Percentiles rank a stretch among this genome's conserved stretches.
These are phyloP conservation scores for Aphelenchoides fujianensis DNA, from an alignment of 1,140 invertebrate species.

Conservation along the genomic window DNA sequence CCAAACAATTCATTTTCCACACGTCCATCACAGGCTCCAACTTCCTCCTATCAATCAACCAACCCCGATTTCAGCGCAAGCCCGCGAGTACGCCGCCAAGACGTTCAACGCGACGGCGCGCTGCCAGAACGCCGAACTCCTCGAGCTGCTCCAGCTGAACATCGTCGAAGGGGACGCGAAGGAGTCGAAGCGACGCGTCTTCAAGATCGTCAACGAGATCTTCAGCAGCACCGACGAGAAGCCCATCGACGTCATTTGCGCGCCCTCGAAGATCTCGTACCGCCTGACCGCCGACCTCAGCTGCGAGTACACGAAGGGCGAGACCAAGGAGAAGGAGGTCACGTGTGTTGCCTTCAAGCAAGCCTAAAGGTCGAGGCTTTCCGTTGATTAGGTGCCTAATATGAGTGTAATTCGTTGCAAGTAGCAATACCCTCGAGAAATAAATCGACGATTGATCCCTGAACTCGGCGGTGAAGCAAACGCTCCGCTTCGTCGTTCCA, in stretches of 20 bases:
- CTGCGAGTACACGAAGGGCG: neutral
- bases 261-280: neutral
- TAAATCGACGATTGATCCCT: no score
- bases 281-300: neutral
- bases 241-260: neutral
- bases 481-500: no score
- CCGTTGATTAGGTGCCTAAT: no score
- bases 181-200: neutral
- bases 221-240: neutral
- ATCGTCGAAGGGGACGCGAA: neutral
- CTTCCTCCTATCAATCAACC: neutral
- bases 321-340: no score
- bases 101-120: neutral
- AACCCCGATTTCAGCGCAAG: neutral
- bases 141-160: neutral
- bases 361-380: neutral
- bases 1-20: no score
- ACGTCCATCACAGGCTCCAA: no score
- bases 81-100: neutral
- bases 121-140: neutral
- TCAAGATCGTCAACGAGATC: neutral
- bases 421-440: no score
- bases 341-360: neutral
- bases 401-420: no score
- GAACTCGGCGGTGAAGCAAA: no score